Evolutionary conservation across 2,113 vertebrate genomes (phyloP).

Genomic region (Lepus europaeus): DNA sequence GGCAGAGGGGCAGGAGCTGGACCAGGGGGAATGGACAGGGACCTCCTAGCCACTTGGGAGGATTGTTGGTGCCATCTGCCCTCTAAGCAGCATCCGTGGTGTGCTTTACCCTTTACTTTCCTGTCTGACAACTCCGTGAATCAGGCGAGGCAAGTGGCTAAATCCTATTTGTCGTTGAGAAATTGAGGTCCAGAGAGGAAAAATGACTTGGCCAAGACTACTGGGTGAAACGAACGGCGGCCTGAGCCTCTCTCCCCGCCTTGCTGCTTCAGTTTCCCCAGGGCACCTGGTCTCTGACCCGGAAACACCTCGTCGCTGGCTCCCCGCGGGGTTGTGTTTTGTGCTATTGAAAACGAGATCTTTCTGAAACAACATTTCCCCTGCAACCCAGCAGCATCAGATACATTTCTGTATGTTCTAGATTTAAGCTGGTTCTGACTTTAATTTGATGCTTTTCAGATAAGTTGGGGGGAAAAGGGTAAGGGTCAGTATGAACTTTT

Average conservation of each 20-base stretch:
- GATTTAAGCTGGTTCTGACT: neutral
- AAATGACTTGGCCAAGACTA: neutral
- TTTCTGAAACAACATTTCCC: neutral
- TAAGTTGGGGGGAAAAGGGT: neutral
- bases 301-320: neutral
- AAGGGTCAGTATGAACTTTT: neutral
- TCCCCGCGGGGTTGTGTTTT: neutral
- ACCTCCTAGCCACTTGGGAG: neutral
- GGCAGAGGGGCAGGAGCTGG: neutral
- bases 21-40: neutral
- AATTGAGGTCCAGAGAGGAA: neutral
- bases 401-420: neutral
- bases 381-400: neutral
- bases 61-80: neutral
- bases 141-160: neutral
- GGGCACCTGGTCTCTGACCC: neutral
- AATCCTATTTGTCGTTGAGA: neutral
- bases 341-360: constrained; percentile 19
- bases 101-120: neutral
- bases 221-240: neutral
- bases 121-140: neutral
- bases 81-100: neutral
- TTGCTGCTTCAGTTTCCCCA: neutral
- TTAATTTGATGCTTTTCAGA: constrained; percentile 35
- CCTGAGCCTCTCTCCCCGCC: neutral